Evolutionary conservation across 2,888 invertebrate species (phyloP), one percentile per base, ranked within the genome.

Genomic region (Aphelenchoides bicaudatus): DNA sequence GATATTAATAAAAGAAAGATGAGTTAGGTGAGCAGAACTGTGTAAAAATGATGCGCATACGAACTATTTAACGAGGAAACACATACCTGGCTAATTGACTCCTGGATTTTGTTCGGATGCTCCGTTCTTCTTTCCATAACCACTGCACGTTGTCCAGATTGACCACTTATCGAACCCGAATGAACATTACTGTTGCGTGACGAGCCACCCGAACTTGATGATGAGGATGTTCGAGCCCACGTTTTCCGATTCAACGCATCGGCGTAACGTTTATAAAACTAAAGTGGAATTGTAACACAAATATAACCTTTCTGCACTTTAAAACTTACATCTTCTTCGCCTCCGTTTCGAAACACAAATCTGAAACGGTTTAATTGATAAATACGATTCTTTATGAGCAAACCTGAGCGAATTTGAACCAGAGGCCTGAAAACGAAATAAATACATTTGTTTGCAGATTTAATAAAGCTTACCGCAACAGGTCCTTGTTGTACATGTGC

Each of bases 111-210:
- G 80, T 88, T 87, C 49, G 91, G 89, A 78, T 89, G 89, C 77
- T 91, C 89, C 76, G 90, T 88, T 62, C 96, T 85, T 72, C 88
- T 87, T 72, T 90, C 85, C 81, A 98, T 96, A 70, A 98, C 98
- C 13, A 72, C 69, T 3, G 68, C 66, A 16, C 75, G 65, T 30
- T 51, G 52, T 21, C 52, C 37, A 23, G 52, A 38, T 16, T 31
- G 52, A n/a, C 52, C 52, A n/a, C 52, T 37, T 8, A 43, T 8
- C 6, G 43, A 43, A 19, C 34, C 52, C 43, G 52, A 38, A 29
- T 54, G 28, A n/a, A 28, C 39, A 28, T 37, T 60, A 10, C 39
- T 30, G 30, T 67, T 48, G 37, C 65, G 53, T 27, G 46, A 56
- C n/a, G 68, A 71, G 39, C 77, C 74, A 43, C 67, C 71, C 6